Base-by-base conservation (phyloP, 2,113 vertebrate genomes). In the Oryzias javanicus region DNA sequence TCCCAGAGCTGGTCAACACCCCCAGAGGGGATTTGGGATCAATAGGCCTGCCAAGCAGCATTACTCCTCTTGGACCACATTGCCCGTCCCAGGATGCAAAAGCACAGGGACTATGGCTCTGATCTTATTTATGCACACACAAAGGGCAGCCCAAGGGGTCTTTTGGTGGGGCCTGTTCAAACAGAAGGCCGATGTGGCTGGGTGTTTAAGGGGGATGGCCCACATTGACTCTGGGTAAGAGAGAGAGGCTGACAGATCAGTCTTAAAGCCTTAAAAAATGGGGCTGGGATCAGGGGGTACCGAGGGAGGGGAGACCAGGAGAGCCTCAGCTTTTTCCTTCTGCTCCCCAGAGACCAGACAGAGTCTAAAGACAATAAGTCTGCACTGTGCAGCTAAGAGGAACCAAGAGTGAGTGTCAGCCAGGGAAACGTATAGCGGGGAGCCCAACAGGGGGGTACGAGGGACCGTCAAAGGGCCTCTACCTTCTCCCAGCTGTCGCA, bases 71-170 rank as follows among this genome's bases (percentile, higher is more conserved):
- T 42, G 72, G 73, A 55, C 76, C 76, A 76, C 74, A 71, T 69
- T 53, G 62, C 80, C 77, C 54, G 79, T 86, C 80, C 82, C 68
- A 41, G 64, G 79, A 84, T 86, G 85, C 89, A 78, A 89, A 84
- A 79, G 84, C 69, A 49, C 58, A 74, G 82, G 82, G 89, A 89
- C 80, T 85, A 83, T 85, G 85, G 86, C 89, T 90, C 80, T 91
- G 90, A 89, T 90, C 88, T 90, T 91, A 89, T 91, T 91, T 91
- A 88, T 76, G 71, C 85, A 79, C 73, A 25, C 78, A 91, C 89
- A 91, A 92, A 88, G 82, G 78, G 60, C 73, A 79, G 78, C 80
- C 84, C 84, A 81, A 86, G 76, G 74, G 81, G 78, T 83, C 81
- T 81, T 88, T 85, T 79, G 85, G 79, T 74, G 81, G 76, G 83